Percentiles rank a stretch among this genome's conserved stretches.
phyloP scores from a whole-genome alignment of 2,888 invertebrate species.

The Stramonita haemastoma region DNA sequence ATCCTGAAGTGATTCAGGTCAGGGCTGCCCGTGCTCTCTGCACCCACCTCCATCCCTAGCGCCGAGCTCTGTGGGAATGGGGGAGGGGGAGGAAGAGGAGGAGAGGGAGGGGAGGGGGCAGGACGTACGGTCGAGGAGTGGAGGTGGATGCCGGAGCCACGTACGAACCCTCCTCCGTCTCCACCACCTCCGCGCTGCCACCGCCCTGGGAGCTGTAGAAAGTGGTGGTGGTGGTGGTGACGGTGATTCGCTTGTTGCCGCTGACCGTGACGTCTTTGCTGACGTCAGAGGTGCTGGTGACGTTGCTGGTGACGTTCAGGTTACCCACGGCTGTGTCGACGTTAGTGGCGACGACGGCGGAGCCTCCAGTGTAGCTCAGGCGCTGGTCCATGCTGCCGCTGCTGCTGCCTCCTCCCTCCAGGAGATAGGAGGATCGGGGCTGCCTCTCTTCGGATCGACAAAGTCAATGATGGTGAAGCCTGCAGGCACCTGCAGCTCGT shows the following conservation, averaged over 20 bases:
- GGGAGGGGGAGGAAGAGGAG: background rate
- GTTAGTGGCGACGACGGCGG: background rate
- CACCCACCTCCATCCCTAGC: background rate
- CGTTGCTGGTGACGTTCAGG: background rate
- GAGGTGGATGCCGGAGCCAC: constrained; percentile 28
- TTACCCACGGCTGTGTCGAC: background rate
- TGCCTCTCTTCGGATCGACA: background rate
- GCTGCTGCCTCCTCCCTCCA: too few relatives aligned
- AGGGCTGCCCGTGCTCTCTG: background rate
- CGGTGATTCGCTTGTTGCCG: constrained; percentile 1
- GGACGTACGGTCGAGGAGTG: background rate
- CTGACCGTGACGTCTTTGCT: background rate
- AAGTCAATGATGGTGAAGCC: constrained; percentile 31
- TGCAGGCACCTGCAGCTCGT: background rate
- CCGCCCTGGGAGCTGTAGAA: background rate
- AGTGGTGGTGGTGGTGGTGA: background rate
- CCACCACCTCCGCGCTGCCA: background rate
- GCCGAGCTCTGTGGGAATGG: background rate
- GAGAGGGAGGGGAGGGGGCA: background rate
- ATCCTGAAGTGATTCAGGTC: background rate
- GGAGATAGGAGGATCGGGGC: background rate
- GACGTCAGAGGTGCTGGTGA: background rate
- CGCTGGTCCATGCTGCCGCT: background rate
- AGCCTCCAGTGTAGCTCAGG: background rate
- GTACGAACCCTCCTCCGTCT: background rate